Percentiles rank a stretch among this genome's conserved stretches.
These are phyloP conservation scores for Drosophila simulans DNA, from an alignment of 1,140 invertebrate genomes.

Conservation along the genomic window DNA sequence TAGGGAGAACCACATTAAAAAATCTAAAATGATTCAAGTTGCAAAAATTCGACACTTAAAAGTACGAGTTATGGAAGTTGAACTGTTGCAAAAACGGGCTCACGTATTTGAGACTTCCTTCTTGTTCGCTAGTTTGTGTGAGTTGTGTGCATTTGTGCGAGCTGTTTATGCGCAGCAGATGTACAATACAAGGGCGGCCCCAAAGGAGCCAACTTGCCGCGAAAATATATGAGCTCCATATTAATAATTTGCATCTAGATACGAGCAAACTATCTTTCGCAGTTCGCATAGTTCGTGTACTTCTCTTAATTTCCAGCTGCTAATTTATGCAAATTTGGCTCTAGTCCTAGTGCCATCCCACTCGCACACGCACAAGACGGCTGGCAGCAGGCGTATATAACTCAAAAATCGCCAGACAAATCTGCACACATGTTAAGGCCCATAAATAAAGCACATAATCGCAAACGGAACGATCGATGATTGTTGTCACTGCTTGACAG, in stretches of 20 bases:
- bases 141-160: constrained; percentile 2
- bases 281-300: constrained; percentile 44
- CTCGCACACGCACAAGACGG: constrained; percentile 19
- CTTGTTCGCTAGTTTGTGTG: constrained; percentile 10
- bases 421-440: constrained; percentile 84
- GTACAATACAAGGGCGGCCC: constrained; percentile 48
- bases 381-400: constrained; percentile 59
- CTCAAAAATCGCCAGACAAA: constrained; percentile 84
- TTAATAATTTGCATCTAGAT: constrained; percentile 84
- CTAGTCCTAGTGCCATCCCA: constrained; percentile 10
- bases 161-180: constrained; percentile 79
- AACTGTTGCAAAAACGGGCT: constrained; percentile 27
- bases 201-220: constrained; percentile 71
- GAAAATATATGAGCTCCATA: constrained; percentile 83
- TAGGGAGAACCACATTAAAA: too few species aligned
- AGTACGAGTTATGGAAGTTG: constrained; percentile 6
- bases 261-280: constrained; percentile 49
- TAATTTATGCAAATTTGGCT: constrained; percentile 80
- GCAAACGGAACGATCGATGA: constrained; percentile 85
- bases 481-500: constrained; percentile 84
- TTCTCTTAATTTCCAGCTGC: constrained; percentile 77
- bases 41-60: neutral
- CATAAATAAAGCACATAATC: constrained; percentile 85
- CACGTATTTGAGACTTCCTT: constrained; percentile 63
- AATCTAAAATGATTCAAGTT: too few species aligned